A percentile compares a stretch with the other conserved stretches of the same genome.
phyloP scores from a whole-genome alignment of 2,113 vertebrate genomes.

The Thinocorus orbignyianus region DNA sequence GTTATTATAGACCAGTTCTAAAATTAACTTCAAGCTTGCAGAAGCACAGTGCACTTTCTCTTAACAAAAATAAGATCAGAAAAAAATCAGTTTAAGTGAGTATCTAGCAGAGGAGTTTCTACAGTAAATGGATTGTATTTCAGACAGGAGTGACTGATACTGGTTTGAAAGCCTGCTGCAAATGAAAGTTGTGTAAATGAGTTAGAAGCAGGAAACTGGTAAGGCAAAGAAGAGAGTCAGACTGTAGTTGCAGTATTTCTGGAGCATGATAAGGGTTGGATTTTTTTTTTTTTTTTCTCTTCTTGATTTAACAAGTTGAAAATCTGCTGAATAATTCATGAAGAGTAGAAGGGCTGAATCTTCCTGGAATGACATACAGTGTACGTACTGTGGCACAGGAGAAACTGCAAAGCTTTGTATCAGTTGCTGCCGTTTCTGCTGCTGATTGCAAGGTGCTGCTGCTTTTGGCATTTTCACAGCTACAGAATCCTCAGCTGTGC shows the following conservation, averaged over 20 bases:
- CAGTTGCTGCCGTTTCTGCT: slow-evolving; percentile 59
- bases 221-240: slow-evolving; percentile 12
- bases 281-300: slow-evolving; percentile 7
- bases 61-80: background rate
- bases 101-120: background rate
- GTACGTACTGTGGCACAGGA: slow-evolving; percentile 63
- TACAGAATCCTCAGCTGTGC: background rate
- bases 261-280: slow-evolving; percentile 40
- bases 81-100: background rate
- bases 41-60: background rate
- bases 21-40: slow-evolving; percentile 27
- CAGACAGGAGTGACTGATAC: background rate
- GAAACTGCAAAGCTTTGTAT: slow-evolving; percentile 69
- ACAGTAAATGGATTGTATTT: background rate
- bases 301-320: slow-evolving; percentile 72
- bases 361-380: slow-evolving; percentile 70
- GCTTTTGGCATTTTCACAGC: slow-evolving; percentile 26
- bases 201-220: background rate
- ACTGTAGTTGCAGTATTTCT: slow-evolving; percentile 68
- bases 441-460: slow-evolving; percentile 55
- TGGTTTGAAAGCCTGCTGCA: background rate
- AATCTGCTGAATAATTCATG: slow-evolving; percentile 83
- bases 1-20: slow-evolving; percentile 1
- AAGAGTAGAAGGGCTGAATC: slow-evolving; percentile 72
- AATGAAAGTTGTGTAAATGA: slow-evolving; percentile 27